These are phyloP conservation scores for Oenanthe oenanthe DNA, from an alignment of 2,113 vertebrate species.

Conservation along the genomic window DNA sequence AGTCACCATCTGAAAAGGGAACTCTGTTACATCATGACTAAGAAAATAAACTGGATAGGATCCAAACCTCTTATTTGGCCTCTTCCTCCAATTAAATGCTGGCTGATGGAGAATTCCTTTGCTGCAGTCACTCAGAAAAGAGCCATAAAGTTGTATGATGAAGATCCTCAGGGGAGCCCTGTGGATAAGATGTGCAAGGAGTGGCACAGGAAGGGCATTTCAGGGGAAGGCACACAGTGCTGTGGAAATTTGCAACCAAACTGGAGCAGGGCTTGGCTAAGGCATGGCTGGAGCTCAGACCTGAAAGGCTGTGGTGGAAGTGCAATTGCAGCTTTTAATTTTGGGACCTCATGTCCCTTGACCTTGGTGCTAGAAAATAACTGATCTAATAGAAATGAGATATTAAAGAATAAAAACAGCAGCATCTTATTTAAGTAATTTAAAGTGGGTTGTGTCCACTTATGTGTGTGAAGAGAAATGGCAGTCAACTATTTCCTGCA, in stretches of 20 bases:
- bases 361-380: neutral
- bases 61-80: neutral
- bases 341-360: neutral
- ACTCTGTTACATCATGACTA: neutral
- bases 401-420: neutral
- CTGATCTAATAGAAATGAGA: neutral
- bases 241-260: neutral
- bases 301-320: neutral
- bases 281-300: neutral
- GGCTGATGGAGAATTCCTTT: neutral
- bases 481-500: neutral
- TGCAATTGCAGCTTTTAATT: neutral
- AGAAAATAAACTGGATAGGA: neutral
- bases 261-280: neutral
- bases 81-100: neutral
- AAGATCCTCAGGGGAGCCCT: neutral
- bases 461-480: neutral
- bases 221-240: neutral
- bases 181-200: neutral
- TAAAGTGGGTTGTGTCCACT: neutral
- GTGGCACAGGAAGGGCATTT: neutral
- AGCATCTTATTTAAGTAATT: neutral
- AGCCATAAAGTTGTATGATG: neutral
- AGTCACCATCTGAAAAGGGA: neutral
- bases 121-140: neutral